phyloP scores from a whole-genome alignment of 2,113 vertebrate species.

The Phylloscopus trochilus region DNA sequence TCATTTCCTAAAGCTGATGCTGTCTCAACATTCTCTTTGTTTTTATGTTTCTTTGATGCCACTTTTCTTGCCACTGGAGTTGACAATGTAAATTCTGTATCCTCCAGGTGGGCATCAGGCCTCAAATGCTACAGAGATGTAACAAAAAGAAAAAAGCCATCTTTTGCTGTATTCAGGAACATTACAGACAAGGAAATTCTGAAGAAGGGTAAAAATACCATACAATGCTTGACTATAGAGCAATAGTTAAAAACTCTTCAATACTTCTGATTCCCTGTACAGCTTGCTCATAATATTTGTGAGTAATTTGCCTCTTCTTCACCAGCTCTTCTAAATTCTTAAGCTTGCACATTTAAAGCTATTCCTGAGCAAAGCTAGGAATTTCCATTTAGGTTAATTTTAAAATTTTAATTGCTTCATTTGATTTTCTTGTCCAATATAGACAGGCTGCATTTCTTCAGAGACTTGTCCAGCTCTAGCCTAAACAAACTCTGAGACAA shows the following conservation, averaged over 20 bases:
- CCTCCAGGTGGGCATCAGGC: slow-evolving; percentile 12
- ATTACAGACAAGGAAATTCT: not conserved
- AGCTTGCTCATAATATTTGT: not conserved
- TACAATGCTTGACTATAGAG: not conserved
- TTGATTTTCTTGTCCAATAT: not conserved
- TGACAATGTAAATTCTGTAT: slow-evolving; percentile 32
- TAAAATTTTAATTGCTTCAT: not conserved
- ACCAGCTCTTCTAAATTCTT: not conserved
- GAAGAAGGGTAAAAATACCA: not conserved
- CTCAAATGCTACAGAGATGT: slow-evolving; percentile 26
- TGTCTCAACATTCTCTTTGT: slow-evolving; percentile 82
- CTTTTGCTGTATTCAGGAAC: not conserved
- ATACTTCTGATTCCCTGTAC: not conserved
- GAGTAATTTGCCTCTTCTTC: not conserved
- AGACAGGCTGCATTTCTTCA: not conserved
- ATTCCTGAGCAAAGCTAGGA: not conserved
- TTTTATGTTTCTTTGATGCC: slow-evolving; percentile 65
- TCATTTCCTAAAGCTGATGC: slow-evolving; percentile 51
- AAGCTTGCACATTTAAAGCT: not conserved
- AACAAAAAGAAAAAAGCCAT: not conserved
- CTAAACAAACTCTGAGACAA: no score
- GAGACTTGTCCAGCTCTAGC: not conserved
- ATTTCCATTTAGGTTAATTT: not conserved
- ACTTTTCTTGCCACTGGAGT: slow-evolving; percentile 59
- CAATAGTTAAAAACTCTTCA: not conserved